Evolutionary conservation across 2,113 vertebrate genomes (phyloP), one percentile per base, ranked within the genome.

Genomic region (Grallaria varia): DNA sequence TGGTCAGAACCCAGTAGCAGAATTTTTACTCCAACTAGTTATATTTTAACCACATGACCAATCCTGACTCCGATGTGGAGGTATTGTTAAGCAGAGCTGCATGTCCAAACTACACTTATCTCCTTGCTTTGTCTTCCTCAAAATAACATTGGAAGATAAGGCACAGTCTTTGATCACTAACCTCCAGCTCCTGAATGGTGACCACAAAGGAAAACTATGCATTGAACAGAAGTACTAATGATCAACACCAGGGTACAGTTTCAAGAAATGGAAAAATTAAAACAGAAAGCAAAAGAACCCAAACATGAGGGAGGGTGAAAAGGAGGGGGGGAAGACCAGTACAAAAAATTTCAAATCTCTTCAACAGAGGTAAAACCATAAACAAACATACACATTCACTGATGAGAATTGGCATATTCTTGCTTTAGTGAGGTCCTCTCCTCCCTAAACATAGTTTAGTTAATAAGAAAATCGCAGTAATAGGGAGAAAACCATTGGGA

Each of bases 81-180:
- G 84, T 66, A 93, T 62, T 87, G 91, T 91, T 82, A 84, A 81
- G 72, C 77, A 83, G 62, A 96, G 72, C 68, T 86, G 55, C 87
- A 31, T 75, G 87, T 89, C 95, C 94, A 91, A 89, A 92, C 81
- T 76, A 14, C 5, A n/a, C 96, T 96, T 97, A 97, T 97, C 97
- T 96, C 74, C 67, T 95, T 75, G 66, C 92, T 97, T 97, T 97
- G 96, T 97, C 93, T 97, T 94, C 93, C 90, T 94, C 92, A 90
- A 96, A 97, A 93, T 82, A 95, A 91, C 91, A 64, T 27, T 50
- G 80, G 74, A 90, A 85, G 96, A 96, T 96, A 97, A 97, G 84
- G 86, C 39, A 91, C 14, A 11, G 64, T 90, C 79, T 97, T 96
- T 97, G 95, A 96, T 96, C 91, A 73, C 87, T 96, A 94, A 95